Evolutionary conservation across 2,888 invertebrate species (phyloP).

Genomic region (Hemicrepidius hirtus): DNA sequence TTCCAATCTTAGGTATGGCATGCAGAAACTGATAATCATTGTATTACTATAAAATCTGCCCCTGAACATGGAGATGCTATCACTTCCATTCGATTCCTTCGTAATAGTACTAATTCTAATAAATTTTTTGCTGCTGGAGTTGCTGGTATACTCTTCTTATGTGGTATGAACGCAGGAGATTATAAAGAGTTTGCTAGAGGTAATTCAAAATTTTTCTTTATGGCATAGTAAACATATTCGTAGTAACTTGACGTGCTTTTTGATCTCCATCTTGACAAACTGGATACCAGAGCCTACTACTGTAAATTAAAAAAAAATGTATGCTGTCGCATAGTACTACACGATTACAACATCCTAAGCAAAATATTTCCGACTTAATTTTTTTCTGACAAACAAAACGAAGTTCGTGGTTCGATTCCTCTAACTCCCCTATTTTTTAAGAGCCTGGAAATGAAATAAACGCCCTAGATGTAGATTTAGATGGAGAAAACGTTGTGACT

Average conservation of each 20-base stretch:
- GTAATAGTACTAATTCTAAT: slow-evolving; percentile 54
- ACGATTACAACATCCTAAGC: too few relatives aligned
- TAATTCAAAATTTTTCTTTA: slow-evolving; percentile 48
- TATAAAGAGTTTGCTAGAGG: slow-evolving; percentile 62
- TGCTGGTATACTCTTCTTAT: slow-evolving; percentile 66
- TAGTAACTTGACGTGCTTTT: too few relatives aligned
- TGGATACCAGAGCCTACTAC: too few relatives aligned
- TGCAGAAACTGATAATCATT: slow-evolving; percentile 61
- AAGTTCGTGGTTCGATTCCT: too few relatives aligned
- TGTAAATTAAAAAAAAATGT: too few relatives aligned
- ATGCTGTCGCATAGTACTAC: too few relatives aligned
- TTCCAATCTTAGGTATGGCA: slow-evolving; percentile 61
- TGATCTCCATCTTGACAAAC: too few relatives aligned
- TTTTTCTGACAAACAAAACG: neutral
- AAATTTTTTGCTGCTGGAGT: slow-evolving; percentile 66
- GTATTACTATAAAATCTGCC: slow-evolving; percentile 54
- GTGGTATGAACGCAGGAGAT: slow-evolving; percentile 60
- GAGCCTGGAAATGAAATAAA: slow-evolving; percentile 69
- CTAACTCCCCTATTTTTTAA: slow-evolving; percentile 49
- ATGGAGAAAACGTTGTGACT: slow-evolving; percentile 63
- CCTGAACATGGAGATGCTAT: slow-evolving; percentile 63
- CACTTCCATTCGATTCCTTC: slow-evolving; percentile 66
- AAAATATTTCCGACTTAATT: too few relatives aligned
- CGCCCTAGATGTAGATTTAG: slow-evolving; percentile 64
- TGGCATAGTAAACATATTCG: too few relatives aligned